Base-by-base conservation (phyloP, 1,140 invertebrate species). In the Listronotus oregonensis region DNA sequence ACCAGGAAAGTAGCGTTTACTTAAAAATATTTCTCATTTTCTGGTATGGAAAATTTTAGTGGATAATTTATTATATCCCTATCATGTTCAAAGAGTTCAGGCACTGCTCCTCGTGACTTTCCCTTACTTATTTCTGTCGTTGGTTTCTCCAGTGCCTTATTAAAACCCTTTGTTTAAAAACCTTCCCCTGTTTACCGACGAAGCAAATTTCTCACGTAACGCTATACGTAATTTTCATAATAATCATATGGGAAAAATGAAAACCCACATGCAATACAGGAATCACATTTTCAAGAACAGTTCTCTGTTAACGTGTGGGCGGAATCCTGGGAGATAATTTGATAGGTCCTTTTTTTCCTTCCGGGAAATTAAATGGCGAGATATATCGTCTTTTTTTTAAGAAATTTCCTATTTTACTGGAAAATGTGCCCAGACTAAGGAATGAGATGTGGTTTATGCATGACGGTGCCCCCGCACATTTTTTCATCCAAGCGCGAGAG, bases 41-140 rank as follows among this genome's bases (percentile, higher is more conserved):
- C n/a, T 32, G 54, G 60, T 70, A 46, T 64, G 65, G 55, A 50
- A 32, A 21, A 60, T 60, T 57, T 32, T 70, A 15, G 32, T 18
- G 10, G 58, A 67, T 18, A 39, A 56, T 44, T 46, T 57, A 43
- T 44, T 67, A 50, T 69, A 69, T 55, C 58, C 52, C 31, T 67
- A 62, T 40, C 68, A 69, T 40, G 40, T 69, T 46, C 46, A 66
- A 44, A 43, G 43, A 42, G 64, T 67, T 31, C 63, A 66, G 32
- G 54, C 61, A 44, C 40, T 64, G 6, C 49, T 57, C 49, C 34
- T 32, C n/a, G 40, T 15, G 58, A 69, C 54, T 66, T 66, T 40
- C 10, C 10, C n/a, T 12, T 12, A 40, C n/a, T 2, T 10, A 12
- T 40, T 40, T 40, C n/a, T 40, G 39, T 40, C 10, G 39, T 40